Percentiles rank a stretch among this genome's conserved stretches.
These are phyloP conservation scores for Chrysolina americana DNA, from an alignment of 2,888 invertebrate species.

Conservation along the genomic window DNA sequence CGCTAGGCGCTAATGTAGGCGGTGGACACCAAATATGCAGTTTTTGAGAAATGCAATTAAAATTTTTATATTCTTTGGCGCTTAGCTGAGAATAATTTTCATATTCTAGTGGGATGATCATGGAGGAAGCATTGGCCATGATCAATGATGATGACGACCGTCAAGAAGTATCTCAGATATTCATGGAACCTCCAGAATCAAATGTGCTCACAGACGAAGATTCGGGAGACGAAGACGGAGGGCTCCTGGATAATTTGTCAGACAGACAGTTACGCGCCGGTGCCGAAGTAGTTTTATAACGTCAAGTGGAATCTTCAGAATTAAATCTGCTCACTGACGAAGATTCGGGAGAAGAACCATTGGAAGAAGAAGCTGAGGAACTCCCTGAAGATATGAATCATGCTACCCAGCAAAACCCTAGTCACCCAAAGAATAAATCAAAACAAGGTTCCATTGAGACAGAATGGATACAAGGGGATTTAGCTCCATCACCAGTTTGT, in stretches of 20 bases:
- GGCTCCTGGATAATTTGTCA: slow-evolving; percentile 34
- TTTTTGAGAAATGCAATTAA: not conserved
- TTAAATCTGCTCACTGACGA: too few species aligned
- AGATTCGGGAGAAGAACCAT: too few species aligned
- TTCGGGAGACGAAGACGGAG: slow-evolving; percentile 36
- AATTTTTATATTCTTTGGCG: not conserved
- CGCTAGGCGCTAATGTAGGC: slow-evolving; percentile 27
- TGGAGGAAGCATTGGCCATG: slow-evolving; percentile 24
- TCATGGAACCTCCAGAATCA: slow-evolving; percentile 32
- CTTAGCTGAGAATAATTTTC: not conserved
- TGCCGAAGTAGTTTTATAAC: slow-evolving; percentile 22
- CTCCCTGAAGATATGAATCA: not conserved
- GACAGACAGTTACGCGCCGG: slow-evolving; percentile 33
- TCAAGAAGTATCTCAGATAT: slow-evolving; percentile 17
- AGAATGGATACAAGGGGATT: slow-evolving; percentile 18
- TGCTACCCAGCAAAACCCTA: not conserved
- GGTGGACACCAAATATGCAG: not conserved
- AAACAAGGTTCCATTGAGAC: slow-evolving; percentile 11
- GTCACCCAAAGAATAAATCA: not conserved
- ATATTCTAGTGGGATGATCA: slow-evolving; percentile 13
- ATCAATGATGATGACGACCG: slow-evolving; percentile 2
- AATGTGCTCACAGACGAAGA: slow-evolving; percentile 32
- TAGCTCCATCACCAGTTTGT: not conserved
- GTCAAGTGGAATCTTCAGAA: not conserved
- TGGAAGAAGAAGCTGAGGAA: not conserved